Base-by-base conservation (phyloP, 2,797 vertebrate species). In the Phoxinus dragarum region DNA sequence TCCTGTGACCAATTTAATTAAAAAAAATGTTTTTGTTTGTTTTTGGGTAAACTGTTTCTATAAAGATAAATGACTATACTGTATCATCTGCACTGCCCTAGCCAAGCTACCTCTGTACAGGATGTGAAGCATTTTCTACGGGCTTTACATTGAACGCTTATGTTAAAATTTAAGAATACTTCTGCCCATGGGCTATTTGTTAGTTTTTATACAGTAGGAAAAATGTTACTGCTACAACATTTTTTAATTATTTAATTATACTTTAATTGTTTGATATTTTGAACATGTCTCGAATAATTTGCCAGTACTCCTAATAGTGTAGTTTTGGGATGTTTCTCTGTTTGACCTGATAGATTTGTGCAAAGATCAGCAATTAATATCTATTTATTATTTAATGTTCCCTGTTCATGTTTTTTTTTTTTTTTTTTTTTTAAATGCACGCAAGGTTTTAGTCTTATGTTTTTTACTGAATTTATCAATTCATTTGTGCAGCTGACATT, bases 61-160 rank as follows among this genome's bases (percentile, higher is more conserved):
- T 31, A 11, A 40, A 80, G 31, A 77, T 74, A 17, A 71, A 42
- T 56, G 6, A 31, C 14, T 79, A 27, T 81, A 68, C 73, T 59
- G 59, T 81, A 69, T 69, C 40, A 85, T 84, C 75, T 84, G 88
- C 85, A 91, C 88, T 90, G 88, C 88, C 79, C 89, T 84, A 77
- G 80, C 66, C 81, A 88, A 87, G 80, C 88, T 92, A 91, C 91
- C 90, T 91, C 90, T 88, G 67, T 56, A 87, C 72, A 80, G 74
- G 80, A 89, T 77, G 59, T 82, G 72, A 88, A 85, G 80, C 88
- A 34, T 73, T 84, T 34, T 84, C 49, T 72, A 38, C 23, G 44
- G 76, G 59, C 78, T 68, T 40, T 66, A 80, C 27, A n/a, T 23
- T 64, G 66, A 42, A 21, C 14, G 17, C n/a, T 47, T 44, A 27